Evolutionary conservation across 2,797 vertebrate genomes (phyloP).

Genomic region (Coendou prehensilis): DNA sequence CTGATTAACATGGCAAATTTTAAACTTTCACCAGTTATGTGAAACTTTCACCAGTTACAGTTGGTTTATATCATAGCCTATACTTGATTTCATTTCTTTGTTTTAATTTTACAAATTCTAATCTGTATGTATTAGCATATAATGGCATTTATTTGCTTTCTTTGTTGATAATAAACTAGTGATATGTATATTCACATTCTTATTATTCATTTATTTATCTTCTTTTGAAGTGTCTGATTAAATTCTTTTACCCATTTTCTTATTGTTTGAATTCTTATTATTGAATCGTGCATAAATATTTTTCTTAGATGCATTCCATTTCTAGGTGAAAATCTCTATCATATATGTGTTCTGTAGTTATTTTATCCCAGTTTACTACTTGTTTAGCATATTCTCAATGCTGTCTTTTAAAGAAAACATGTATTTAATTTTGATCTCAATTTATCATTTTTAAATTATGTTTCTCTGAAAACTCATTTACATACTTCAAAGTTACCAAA

Average conservation of each 20-base stretch:
- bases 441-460: neutral
- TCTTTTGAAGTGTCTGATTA: neutral
- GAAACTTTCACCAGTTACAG: no score
- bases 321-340: neutral
- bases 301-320: neutral
- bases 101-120: neutral
- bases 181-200: neutral
- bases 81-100: no score
- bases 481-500: neutral
- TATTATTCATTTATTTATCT: neutral
- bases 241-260: neutral
- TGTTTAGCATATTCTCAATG: neutral
- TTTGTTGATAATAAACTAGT: neutral
- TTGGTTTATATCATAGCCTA: no score
- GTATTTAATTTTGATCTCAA: neutral
- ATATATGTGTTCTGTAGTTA: neutral
- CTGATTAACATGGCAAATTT: neutral
- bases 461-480: neutral
- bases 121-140: neutral
- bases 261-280: neutral
- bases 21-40: neutral
- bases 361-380: neutral
- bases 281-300: neutral
- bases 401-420: neutral
- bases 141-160: neutral